These are phyloP conservation scores for Drosophila orena DNA, from an alignment of 1,140 invertebrate genomes.

Conservation along the genomic window DNA sequence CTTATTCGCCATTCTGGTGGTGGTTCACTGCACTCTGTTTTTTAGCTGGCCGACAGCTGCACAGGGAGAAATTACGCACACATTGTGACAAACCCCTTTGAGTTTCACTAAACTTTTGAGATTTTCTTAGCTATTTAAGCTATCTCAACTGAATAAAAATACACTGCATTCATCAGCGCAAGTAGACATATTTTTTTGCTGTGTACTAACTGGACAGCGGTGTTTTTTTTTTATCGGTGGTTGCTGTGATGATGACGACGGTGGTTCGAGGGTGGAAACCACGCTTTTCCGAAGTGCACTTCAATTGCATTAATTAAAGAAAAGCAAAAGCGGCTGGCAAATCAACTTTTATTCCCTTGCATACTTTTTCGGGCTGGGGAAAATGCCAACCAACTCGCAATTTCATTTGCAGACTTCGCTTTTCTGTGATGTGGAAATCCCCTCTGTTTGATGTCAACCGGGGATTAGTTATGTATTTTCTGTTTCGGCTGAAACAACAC, in stretches of 20 bases:
- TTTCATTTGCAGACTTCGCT: constrained; percentile 34
- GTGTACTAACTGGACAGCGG: constrained; percentile 7
- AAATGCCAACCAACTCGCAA: constrained; percentile 9
- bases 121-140: no score
- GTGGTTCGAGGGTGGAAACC: constrained; percentile 48
- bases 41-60: constrained; percentile 13
- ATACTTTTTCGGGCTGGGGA: constrained; percentile 1
- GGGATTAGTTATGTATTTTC: constrained; percentile 25
- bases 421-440: constrained; percentile 27
- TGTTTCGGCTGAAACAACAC: neutral
- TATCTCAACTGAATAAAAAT: no score
- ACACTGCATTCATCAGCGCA: no score
- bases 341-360: constrained; percentile 37
- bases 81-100: neutral
- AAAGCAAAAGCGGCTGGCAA: constrained; percentile 40
- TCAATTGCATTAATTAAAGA: constrained; percentile 78
- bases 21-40: constrained; percentile 29
- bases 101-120: neutral
- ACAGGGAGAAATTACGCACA: neutral
- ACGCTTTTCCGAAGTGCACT: constrained; percentile 70
- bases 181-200: neutral
- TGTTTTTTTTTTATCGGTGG: constrained; percentile 10
- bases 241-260: constrained; percentile 12
- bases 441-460: constrained; percentile 32
- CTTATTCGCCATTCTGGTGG: constrained; percentile 16